These are phyloP conservation scores for Axea sp. DNA, from an alignment of 2,888 invertebrate species.

Conservation along the genomic window DNA sequence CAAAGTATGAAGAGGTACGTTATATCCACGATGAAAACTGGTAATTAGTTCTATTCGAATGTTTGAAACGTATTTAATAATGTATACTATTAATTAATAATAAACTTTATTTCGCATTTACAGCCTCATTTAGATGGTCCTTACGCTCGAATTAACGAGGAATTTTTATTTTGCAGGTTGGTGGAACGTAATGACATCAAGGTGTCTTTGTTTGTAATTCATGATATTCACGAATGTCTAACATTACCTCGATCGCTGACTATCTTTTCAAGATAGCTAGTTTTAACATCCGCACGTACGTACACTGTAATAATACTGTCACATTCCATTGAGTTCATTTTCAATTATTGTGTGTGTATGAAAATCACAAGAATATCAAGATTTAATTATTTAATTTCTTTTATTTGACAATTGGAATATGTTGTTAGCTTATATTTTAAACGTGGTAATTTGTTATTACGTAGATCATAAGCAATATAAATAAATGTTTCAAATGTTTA, in stretches of 20 bases:
- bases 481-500: too few species aligned
- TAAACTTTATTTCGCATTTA: constrained; percentile 39
- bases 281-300: constrained; percentile 32
- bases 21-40: constrained; percentile 29
- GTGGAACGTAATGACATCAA: constrained; percentile 29
- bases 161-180: constrained; percentile 35
- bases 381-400: too few species aligned
- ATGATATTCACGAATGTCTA: constrained; percentile 45
- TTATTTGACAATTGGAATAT: too few species aligned
- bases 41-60: constrained; percentile 22
- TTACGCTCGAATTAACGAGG: constrained; percentile 22
- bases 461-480: too few species aligned
- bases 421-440: too few species aligned
- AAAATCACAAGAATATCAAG: background rate
- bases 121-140: constrained; percentile 16
- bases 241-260: constrained; percentile 43
- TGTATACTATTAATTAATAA: constrained; percentile 31
- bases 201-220: constrained; percentile 30
- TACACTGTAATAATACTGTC: constrained; percentile 42
- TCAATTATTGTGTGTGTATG: constrained; percentile 17
- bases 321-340: constrained; percentile 27
- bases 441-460: too few species aligned
- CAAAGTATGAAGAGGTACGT: too few species aligned
- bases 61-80: constrained; percentile 23
- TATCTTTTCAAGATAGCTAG: constrained; percentile 48